Evolutionary conservation across 2,113 vertebrate species (phyloP).

Genomic region (Redunca redunca): DNA sequence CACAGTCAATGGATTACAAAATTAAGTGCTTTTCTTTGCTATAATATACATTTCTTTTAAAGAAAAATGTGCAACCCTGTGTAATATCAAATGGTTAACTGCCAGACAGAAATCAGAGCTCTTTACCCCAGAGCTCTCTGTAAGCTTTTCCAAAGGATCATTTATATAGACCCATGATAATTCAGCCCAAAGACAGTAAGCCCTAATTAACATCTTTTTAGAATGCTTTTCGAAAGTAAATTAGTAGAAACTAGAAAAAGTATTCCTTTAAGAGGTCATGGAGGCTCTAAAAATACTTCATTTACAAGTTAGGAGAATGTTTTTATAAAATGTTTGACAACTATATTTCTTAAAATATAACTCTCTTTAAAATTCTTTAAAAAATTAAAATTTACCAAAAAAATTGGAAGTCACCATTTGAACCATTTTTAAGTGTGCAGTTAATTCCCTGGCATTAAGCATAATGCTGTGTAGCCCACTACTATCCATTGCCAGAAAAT

Average conservation of each 20-base stretch:
- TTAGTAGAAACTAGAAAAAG: not conserved
- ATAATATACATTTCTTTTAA: slow-evolving; percentile 5
- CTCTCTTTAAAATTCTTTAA: not conserved
- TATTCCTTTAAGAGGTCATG: not conserved
- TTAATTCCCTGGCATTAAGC: not conserved
- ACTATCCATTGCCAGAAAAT: not conserved
- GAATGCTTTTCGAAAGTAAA: not conserved
- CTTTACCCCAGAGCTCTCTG: not conserved
- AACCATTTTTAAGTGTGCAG: not conserved
- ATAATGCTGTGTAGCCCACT: not conserved
- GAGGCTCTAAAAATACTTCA: not conserved
- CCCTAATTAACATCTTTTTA: slow-evolving; percentile 11
- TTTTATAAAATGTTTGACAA: not conserved
- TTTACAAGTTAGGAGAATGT: not conserved
- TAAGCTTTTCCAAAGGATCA: not conserved
- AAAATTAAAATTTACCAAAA: not conserved
- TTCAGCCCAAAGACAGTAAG: not conserved
- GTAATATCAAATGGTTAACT: not conserved
- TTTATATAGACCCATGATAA: not conserved
- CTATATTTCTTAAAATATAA: not conserved
- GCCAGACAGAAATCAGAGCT: not conserved
- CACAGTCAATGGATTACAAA: not conserved
- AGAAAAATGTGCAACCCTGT: not conserved
- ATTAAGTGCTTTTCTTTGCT: slow-evolving; percentile 27
- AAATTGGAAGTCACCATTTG: not conserved